Percentiles rank a stretch among this genome's conserved stretches.
These are phyloP conservation scores for Anolis sagrei DNA, from an alignment of 2,113 vertebrate genomes.

Conservation along the genomic window DNA sequence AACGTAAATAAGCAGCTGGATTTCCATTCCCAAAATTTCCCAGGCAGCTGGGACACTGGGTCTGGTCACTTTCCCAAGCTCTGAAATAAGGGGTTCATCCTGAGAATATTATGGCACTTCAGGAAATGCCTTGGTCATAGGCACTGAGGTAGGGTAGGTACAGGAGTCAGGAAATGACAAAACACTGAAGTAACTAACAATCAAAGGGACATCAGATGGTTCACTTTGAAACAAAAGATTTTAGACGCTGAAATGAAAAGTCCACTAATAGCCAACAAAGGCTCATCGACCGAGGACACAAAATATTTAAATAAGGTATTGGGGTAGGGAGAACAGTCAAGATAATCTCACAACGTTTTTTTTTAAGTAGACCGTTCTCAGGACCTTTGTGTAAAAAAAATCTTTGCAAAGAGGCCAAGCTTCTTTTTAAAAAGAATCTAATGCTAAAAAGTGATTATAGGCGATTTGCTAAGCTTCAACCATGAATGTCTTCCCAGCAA, in stretches of 20 bases:
- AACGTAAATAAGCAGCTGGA: no score
- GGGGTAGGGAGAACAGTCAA: neutral
- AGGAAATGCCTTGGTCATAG: neutral
- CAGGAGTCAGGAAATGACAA: neutral
- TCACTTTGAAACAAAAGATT: slow-evolving; percentile 15
- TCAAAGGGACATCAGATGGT: neutral
- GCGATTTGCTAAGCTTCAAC: neutral
- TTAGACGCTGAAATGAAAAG: slow-evolving; percentile 35
- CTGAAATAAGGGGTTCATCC: neutral
- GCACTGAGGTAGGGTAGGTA: neutral
- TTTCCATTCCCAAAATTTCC: no score
- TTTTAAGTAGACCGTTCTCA: slow-evolving; percentile 4
- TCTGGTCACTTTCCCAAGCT: no score
- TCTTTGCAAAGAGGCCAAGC: neutral
- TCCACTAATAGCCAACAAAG: slow-evolving; percentile 38
- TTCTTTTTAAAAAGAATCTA: neutral
- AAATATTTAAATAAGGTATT: slow-evolving; percentile 15
- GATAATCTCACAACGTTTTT: neutral
- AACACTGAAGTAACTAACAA: neutral
- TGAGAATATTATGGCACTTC: neutral
- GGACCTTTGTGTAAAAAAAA: neutral
- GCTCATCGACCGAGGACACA: neutral
- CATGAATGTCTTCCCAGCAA: neutral
- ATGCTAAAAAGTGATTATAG: slow-evolving; percentile 8
- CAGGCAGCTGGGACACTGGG: no score